phyloP scores from a whole-genome alignment of 1,140 invertebrate species.

The Oreohelix idahoensis region DNA sequence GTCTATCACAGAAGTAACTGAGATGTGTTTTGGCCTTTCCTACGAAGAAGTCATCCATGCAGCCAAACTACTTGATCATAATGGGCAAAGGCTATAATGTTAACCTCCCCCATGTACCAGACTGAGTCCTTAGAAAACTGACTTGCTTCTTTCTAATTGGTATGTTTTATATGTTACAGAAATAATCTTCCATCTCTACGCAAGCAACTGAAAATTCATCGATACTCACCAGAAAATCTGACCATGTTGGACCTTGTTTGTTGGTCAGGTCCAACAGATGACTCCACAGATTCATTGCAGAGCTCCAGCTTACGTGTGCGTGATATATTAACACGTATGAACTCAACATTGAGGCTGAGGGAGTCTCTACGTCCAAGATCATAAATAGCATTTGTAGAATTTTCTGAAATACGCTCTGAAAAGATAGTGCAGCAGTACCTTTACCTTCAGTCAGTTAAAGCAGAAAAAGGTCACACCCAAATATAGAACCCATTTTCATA shows the following conservation, averaged over 20 bases:
- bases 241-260: slow-evolving; percentile 73
- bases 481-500: no score
- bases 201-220: no score
- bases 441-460: neutral
- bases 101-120: no score
- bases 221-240: slow-evolving; percentile 88
- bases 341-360: slow-evolving; percentile 95
- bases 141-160: no score
- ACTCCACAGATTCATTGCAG: slow-evolving; percentile 28
- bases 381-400: slow-evolving; percentile 63
- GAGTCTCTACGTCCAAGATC: slow-evolving; percentile 95
- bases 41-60: no score
- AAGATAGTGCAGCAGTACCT: neutral
- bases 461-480: neutral
- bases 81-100: no score
- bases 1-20: no score
- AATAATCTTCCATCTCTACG: no score
- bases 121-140: no score
- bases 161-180: no score
- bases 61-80: no score
- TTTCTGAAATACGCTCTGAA: slow-evolving; percentile 45
- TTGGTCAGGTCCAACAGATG: slow-evolving; percentile 37
- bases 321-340: slow-evolving; percentile 95
- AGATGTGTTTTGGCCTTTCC: no score
- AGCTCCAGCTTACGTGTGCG: slow-evolving; percentile 73